phyloP scores from a whole-genome alignment of 2,888 invertebrate species.

The Seira sanloemensis region DNA sequence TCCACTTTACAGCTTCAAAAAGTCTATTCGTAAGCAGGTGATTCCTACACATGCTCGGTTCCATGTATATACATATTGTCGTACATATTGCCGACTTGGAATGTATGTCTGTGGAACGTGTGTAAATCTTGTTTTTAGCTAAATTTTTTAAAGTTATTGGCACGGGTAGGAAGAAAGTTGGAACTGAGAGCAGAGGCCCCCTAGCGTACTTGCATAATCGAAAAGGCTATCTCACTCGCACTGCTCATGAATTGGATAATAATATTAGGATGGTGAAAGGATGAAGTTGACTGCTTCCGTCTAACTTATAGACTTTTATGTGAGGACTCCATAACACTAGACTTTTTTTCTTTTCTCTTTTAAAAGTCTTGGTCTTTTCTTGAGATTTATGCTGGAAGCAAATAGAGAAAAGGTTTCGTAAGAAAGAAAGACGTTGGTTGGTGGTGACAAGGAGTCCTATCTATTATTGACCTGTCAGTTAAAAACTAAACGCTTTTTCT shows the following conservation, averaged over 20 bases:
- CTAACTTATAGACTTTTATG: not conserved
- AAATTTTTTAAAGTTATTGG: conserved; percentile 31
- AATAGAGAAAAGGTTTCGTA: not conserved
- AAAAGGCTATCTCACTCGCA: not conserved
- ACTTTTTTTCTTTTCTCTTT: conserved; percentile 2
- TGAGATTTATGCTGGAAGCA: not conserved
- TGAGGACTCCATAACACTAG: not conserved
- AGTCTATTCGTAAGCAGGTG: not conserved
- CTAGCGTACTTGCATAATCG: conserved; percentile 14
- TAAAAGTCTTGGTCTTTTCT: not conserved
- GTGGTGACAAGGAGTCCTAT: conserved; percentile 55
- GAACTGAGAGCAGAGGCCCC: not conserved
- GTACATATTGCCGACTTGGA: not conserved
- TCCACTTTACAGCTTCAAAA: no score
- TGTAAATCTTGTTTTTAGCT: conserved; percentile 41
- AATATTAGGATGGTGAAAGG: not conserved
- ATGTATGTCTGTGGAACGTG: not conserved
- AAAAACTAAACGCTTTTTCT: conserved; percentile 19
- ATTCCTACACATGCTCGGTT: no score
- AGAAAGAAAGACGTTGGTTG: conserved; percentile 49
- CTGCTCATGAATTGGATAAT: not conserved
- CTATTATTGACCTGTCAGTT: conserved; percentile 63
- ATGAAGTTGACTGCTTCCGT: not conserved
- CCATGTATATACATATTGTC: not conserved
- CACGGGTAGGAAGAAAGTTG: conserved; percentile 14